Evolutionary conservation across 2,113 vertebrate genomes (phyloP).

Genomic region (Mungos mungo): DNA sequence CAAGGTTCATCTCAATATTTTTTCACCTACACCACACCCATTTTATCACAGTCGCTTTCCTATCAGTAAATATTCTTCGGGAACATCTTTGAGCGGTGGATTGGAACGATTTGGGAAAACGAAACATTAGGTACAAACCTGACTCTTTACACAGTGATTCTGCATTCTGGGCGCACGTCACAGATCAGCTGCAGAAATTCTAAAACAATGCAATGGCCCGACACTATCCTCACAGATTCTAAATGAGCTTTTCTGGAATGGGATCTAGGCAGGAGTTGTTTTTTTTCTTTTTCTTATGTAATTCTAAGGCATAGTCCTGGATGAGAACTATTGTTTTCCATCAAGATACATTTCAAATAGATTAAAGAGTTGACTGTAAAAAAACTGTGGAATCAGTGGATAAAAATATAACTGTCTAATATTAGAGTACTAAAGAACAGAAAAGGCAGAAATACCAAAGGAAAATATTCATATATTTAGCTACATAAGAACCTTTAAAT

Average conservation of each 20-base stretch:
- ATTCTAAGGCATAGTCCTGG: background rate
- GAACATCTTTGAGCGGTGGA: background rate
- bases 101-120: background rate
- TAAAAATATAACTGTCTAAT: conserved; percentile 16
- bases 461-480: background rate
- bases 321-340: background rate
- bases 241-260: background rate
- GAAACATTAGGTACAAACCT: background rate
- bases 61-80: background rate
- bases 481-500: background rate
- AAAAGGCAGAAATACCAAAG: background rate
- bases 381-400: background rate
- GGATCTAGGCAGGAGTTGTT: background rate
- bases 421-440: background rate
- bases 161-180: background rate
- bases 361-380: background rate
- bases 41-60: background rate
- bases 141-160: background rate
- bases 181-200: background rate
- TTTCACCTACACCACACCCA: background rate
- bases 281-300: background rate
- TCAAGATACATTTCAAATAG: background rate
- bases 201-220: background rate
- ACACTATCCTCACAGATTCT: background rate
- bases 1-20: background rate